These are phyloP conservation scores for Chymomyza costata DNA, from an alignment of 1,140 invertebrate species.

Conservation along the genomic window DNA sequence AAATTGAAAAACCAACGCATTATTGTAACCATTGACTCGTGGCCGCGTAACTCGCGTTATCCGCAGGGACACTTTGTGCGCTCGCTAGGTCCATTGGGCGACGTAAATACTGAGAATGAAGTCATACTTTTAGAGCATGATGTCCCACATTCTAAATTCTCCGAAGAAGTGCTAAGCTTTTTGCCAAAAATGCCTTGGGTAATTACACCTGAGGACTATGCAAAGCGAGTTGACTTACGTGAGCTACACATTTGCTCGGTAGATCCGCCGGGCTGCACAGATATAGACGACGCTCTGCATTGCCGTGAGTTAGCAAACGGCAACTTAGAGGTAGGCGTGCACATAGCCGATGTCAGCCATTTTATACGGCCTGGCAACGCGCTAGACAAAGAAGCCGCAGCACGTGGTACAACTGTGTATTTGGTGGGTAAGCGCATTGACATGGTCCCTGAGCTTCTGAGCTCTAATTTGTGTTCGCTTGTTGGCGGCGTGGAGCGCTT, in stretches of 20 bases:
- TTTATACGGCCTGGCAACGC: slow-evolving; percentile 93
- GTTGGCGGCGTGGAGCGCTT: slow-evolving; percentile 89
- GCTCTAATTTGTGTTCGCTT: slow-evolving; percentile 94
- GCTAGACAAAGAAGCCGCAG: slow-evolving; percentile 90
- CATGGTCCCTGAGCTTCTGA: slow-evolving; percentile 92
- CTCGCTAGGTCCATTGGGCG: slow-evolving; percentile 85
- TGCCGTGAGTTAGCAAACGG: slow-evolving; percentile 85
- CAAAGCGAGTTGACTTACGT: slow-evolving; percentile 88
- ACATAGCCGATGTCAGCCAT: slow-evolving; percentile 96
- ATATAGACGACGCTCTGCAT: slow-evolving; percentile 99
- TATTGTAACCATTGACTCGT: slow-evolving; percentile 93
- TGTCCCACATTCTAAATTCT: slow-evolving; percentile 96
- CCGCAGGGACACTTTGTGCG: slow-evolving; percentile 91
- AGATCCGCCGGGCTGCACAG: slow-evolving; percentile 98
- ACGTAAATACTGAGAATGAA: slow-evolving; percentile 96
- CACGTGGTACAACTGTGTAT: slow-evolving; percentile 92
- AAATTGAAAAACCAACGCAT: slow-evolving; percentile 89
- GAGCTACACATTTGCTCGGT: slow-evolving; percentile 95
- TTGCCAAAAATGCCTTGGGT: slow-evolving; percentile 93
- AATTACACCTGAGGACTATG: slow-evolving; percentile 89
- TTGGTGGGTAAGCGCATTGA: slow-evolving; percentile 92
- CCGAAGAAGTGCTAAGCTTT: slow-evolving; percentile 93
- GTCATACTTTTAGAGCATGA: slow-evolving; percentile 97
- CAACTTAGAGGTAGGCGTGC: slow-evolving; percentile 93
- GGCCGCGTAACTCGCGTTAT: slow-evolving; percentile 89